Evolutionary conservation across 1,140 invertebrate species (phyloP), one percentile per base, ranked within the genome.

Genomic region (Drosophila malerkotliana): DNA sequence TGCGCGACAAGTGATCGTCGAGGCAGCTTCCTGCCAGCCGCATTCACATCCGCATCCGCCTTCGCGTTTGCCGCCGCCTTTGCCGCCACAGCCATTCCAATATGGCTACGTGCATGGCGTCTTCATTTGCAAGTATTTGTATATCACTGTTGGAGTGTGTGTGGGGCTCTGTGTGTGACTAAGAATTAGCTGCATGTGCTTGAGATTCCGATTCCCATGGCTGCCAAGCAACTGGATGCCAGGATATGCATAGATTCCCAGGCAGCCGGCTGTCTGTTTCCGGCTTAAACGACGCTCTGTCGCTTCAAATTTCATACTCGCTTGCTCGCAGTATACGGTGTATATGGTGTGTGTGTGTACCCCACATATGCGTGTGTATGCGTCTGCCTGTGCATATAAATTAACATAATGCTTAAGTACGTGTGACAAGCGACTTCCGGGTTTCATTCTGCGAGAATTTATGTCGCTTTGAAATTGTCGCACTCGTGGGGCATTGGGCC

Each of bases 331-430:
- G 5, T 44, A 8, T 37, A 37, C 12, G 32, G 32, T 32, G 32
- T 10, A 8, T 10, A 9, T 32, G 32, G 32, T 32, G 32, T 32
- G 8, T 32, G 8, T 10, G 32, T 32, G 9, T 18, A 18, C 18
- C 51, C 39, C 64, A 10, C 24, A 48, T 58, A 49, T 72, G 55
- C 9, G 41, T 21, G 4, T 58, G 39, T 48, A 37, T 44, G 34
- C 44, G n/a, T 53, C n/a, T 63, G 21, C 18, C 56, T 63, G 58
- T 68, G 71, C 71, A 88, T 77, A 88, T 88, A 88, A 88, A 88
- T 88, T 88, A 83, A 83, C 83, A 89, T 88, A 88, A 89, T 88
- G 83, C 77, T 77, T 88, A 88, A 88, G 76, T 88, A 74, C 78
- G 79, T 88, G 83, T 88, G 83, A 88, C 83, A 88, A 83, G 83